Conservation (phyloP, 2,888 invertebrate species). For the Aporophyla lueneburgensis region DNA sequence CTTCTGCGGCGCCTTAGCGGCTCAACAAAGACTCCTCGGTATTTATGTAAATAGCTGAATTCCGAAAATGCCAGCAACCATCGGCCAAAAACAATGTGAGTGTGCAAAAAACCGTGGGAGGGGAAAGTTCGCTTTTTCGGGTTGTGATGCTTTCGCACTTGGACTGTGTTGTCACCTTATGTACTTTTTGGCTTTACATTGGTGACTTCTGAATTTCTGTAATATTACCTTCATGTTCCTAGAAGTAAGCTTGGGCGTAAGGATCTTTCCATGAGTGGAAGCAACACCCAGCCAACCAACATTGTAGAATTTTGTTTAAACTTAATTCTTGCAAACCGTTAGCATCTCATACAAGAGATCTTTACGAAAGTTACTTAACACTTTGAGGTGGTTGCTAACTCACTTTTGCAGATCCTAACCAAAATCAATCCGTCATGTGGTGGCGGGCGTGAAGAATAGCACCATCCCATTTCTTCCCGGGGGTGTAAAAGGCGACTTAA, state of each 20-base stretch:
- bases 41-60: conserved; percentile 90
- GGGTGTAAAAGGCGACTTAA: too few relatives aligned
- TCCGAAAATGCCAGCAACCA: conserved; percentile 86
- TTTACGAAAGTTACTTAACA: neutral
- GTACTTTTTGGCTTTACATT: conserved; percentile 43
- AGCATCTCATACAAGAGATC: neutral
- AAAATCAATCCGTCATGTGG: neutral
- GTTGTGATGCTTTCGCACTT: conserved; percentile 78
- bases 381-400: neutral
- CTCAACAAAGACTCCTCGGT: conserved; percentile 86
- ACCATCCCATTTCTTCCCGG: too few relatives aligned
- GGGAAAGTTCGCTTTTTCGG: conserved; percentile 87
- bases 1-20: conserved; percentile 87
- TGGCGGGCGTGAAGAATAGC: too few relatives aligned
- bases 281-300: neutral
- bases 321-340: neutral
- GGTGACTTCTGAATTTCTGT: neutral
- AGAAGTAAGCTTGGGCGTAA: too few relatives aligned
- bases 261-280: neutral
- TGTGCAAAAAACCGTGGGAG: conserved; percentile 81
- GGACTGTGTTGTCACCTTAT: conserved; percentile 67
- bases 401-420: neutral
- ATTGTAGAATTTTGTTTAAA: neutral
- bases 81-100: conserved; percentile 84
- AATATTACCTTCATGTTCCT: neutral